These are phyloP conservation scores for Malachius bipustulatus DNA, from an alignment of 2,888 invertebrate genomes.

Conservation along the genomic window DNA sequence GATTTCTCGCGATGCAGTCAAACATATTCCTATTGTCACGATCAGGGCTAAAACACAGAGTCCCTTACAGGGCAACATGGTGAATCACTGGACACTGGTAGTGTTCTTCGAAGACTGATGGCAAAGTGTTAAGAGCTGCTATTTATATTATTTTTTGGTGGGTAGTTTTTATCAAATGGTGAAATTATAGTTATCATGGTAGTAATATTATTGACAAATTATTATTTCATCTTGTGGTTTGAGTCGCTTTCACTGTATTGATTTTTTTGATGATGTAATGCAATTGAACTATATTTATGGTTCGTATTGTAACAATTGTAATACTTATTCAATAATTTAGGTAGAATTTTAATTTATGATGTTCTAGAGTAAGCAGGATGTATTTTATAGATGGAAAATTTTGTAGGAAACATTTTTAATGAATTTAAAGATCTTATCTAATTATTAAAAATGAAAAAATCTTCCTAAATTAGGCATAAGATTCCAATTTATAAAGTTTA, in stretches of 20 bases:
- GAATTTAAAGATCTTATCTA: no score
- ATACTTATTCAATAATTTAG: no score
- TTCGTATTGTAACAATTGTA: slow-evolving; percentile 2
- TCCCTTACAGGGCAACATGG: slow-evolving; percentile 48
- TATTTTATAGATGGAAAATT: no score
- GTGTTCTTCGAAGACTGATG: slow-evolving; percentile 24
- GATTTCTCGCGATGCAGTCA: background rate
- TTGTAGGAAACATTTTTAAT: no score
- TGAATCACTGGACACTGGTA: slow-evolving; percentile 14
- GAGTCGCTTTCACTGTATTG: slow-evolving; percentile 27
- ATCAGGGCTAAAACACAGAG: slow-evolving; percentile 55
- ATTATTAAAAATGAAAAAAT: no score
- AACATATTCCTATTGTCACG: slow-evolving; percentile 36
- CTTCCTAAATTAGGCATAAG: no score
- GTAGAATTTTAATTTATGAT: no score
- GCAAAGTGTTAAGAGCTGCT: slow-evolving; percentile 15
- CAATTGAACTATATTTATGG: no score
- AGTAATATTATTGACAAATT: slow-evolving; percentile 29
- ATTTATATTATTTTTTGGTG: slow-evolving; percentile 28
- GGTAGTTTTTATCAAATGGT: slow-evolving; percentile 19
- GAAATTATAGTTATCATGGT: slow-evolving; percentile 23
- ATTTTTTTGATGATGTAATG: slow-evolving; percentile 26
- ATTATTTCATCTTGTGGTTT: slow-evolving; percentile 33
- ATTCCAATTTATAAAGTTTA: no score
- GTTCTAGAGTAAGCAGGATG: no score